phyloP scores from a whole-genome alignment of 2,888 invertebrate genomes.

The Drosophila affinis region DNA sequence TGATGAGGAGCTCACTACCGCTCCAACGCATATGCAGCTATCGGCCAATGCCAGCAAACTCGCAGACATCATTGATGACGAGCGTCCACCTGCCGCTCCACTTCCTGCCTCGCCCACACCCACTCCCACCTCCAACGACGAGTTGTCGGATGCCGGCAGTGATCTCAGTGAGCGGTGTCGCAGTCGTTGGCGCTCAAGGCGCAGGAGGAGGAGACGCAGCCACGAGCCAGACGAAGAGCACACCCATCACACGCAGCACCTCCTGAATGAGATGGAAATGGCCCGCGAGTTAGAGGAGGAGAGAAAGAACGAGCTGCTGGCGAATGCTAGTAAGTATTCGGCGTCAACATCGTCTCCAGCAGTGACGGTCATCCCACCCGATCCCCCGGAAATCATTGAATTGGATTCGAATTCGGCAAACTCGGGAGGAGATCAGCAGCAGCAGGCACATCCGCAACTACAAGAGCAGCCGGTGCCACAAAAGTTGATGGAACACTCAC shows the following conservation, averaged over 20 bases:
- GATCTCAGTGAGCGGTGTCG: slow-evolving; percentile 60
- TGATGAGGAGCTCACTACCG: slow-evolving; percentile 80
- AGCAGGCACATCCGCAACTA: slow-evolving; percentile 19
- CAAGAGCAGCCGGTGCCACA: slow-evolving; percentile 24
- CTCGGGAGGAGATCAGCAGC: slow-evolving; percentile 59
- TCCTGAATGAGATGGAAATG: slow-evolving; percentile 80
- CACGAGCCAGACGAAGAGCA: slow-evolving; percentile 74
- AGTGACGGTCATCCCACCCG: slow-evolving; percentile 75
- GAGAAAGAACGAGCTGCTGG: slow-evolving; percentile 76
- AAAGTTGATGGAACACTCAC: slow-evolving; percentile 27
- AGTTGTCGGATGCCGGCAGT: slow-evolving; percentile 68
- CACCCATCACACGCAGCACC: slow-evolving; percentile 80
- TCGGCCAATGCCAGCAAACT: slow-evolving; percentile 64
- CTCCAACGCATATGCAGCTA: slow-evolving; percentile 71
- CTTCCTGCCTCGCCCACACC: slow-evolving; percentile 79
- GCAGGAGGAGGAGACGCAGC: slow-evolving; percentile 52
- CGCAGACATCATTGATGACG: slow-evolving; percentile 74
- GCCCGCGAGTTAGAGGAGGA: slow-evolving; percentile 78
- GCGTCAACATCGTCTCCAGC: slow-evolving; percentile 79
- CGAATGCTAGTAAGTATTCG: slow-evolving; percentile 76
- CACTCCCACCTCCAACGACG: slow-evolving; percentile 67
- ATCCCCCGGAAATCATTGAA: slow-evolving; percentile 82
- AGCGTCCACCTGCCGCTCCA: slow-evolving; percentile 81
- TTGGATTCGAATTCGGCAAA: slow-evolving; percentile 81
- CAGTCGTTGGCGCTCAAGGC: slow-evolving; percentile 54